Evolutionary conservation across 2,113 vertebrate species (phyloP).

Genomic region (Elaphurus davidianus): DNA sequence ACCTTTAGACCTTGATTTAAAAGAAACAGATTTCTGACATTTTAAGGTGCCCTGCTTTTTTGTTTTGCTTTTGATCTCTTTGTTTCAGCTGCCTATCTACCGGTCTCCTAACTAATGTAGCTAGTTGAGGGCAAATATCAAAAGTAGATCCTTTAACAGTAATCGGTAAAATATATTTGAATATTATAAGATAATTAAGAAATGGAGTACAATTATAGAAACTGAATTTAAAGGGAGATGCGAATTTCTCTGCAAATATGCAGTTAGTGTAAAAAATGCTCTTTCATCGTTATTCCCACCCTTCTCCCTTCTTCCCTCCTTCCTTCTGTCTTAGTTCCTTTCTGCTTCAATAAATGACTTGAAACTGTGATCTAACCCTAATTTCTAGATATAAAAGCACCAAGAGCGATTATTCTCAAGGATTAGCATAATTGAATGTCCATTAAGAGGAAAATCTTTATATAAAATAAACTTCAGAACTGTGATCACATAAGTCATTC

Average conservation of each 20-base stretch:
- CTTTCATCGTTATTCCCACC: background rate
- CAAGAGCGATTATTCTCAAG: background rate
- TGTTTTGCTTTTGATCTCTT: background rate
- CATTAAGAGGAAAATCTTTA: background rate
- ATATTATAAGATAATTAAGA: background rate
- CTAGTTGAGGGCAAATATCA: background rate
- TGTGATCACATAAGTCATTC: background rate
- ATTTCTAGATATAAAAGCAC: background rate
- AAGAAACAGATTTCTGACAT: background rate
- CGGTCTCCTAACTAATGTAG: background rate
- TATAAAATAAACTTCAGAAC: background rate
- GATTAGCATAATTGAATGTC: background rate
- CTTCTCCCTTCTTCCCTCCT: background rate
- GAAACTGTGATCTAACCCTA: background rate
- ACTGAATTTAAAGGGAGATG: background rate
- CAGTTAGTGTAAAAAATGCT: background rate
- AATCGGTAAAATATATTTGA: background rate
- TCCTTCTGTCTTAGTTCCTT: background rate
- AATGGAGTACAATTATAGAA: background rate
- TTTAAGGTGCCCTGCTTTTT: background rate
- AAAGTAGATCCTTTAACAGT: background rate
- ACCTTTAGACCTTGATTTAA: background rate
- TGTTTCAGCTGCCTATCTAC: background rate
- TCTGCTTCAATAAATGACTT: background rate
- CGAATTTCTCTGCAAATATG: background rate